Percentiles rank a stretch among this genome's conserved stretches.
Conservation (phyloP, 2,888 invertebrate species). For the Nomada flava region DNA sequence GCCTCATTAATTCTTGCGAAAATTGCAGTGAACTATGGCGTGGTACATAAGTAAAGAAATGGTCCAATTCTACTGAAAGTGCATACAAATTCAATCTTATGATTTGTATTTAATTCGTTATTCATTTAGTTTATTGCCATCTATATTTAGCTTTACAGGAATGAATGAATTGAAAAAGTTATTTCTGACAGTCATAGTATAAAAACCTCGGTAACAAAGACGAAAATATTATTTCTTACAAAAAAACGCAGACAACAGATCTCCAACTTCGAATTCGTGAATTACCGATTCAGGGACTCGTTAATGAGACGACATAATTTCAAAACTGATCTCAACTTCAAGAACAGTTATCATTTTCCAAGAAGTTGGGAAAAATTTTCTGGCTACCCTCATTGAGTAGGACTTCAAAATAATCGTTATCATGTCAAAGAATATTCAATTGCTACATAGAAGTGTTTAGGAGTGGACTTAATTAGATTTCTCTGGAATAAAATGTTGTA, state of each 20-base stretch:
- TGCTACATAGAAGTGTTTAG: background rate
- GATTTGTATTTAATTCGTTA: too few relatives aligned
- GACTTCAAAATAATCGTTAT: slow-evolving; percentile 5
- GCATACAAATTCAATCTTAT: background rate
- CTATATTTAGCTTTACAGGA: too few relatives aligned
- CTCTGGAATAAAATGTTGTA: background rate
- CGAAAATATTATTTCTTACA: background rate
- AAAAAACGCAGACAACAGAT: background rate
- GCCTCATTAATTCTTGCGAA: background rate
- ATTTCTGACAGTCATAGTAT: too few relatives aligned
- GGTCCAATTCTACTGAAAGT: background rate
- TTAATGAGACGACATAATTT: background rate
- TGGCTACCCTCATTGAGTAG: background rate
- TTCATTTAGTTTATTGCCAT: too few relatives aligned
- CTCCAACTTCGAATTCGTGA: background rate
- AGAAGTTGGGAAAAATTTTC: background rate
- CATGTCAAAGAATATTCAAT: slow-evolving; percentile 10
- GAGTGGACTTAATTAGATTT: slow-evolving; percentile 4
- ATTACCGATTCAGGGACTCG: background rate
- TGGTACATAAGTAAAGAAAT: background rate
- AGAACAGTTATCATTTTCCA: background rate
- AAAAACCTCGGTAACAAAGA: too few relatives aligned
- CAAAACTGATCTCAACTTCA: background rate
- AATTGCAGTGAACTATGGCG: background rate
- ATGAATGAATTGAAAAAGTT: too few relatives aligned